These are phyloP conservation scores for Pterocles gutturalis DNA, from an alignment of 2,113 vertebrate species.

Conservation along the genomic window DNA sequence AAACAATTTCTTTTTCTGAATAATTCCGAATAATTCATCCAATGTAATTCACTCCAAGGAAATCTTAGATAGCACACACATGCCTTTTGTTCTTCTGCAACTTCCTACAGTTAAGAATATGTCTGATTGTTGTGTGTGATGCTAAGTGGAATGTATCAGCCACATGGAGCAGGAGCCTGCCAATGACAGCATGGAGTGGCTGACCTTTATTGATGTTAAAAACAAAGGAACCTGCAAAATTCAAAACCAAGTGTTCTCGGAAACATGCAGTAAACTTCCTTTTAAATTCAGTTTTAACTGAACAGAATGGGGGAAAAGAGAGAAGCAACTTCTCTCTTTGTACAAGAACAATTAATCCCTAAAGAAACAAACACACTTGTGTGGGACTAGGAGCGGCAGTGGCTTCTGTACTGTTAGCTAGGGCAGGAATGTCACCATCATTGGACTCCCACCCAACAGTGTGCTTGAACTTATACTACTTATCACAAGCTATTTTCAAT, in stretches of 20 bases:
- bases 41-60: slow-evolving; percentile 57
- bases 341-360: not conserved
- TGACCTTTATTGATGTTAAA: not conserved
- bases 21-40: slow-evolving; percentile 71
- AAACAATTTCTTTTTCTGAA: slow-evolving; percentile 78
- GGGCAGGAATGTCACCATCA: not conserved
- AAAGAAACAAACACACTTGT: not conserved
- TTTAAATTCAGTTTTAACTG: not conserved
- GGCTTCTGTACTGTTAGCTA: not conserved
- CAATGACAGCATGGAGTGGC: accelerated
- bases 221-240: not conserved
- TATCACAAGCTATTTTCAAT: not conserved
- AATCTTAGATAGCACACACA: slow-evolving; percentile 60
- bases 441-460: not conserved
- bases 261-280: not conserved
- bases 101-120: slow-evolving; percentile 22
- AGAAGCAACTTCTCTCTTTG: not conserved
- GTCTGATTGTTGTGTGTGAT: slow-evolving; percentile 31
- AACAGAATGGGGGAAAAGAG: not conserved
- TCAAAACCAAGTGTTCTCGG: not conserved
- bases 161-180: not conserved
- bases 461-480: not conserved
- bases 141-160: not conserved
- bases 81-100: slow-evolving; percentile 50
- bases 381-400: not conserved